Evolutionary conservation across 2,113 vertebrate species (phyloP), one percentile per base, ranked within the genome.

Genomic region (Amia ocellicauda): DNA sequence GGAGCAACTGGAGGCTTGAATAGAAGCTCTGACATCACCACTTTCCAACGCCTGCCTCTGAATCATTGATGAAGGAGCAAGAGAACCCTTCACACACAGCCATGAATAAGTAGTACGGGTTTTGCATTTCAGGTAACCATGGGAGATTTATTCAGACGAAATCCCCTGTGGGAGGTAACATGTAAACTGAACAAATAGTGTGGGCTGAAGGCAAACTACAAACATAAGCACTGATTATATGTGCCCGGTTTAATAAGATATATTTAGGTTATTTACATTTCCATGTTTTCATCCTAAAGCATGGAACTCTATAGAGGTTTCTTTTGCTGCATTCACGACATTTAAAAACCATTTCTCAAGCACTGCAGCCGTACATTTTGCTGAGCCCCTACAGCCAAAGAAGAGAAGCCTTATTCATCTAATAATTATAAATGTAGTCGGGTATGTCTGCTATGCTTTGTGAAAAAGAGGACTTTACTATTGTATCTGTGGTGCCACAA

Each of bases 11-110:
- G 47, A 57, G 31, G 36, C 80, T 62, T 17, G 41, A 72, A 64
- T 68, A 67, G 81, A 87, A 79, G 72, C 78, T 83, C 66, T 85
- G 84, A 84, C 76, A 69, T 80, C 83, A 81, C 71, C 40, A 75
- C 74, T 88, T 86, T 80, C 75, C 74, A 58, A 69, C 49, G 45
- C 77, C 31, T 31, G 13, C 8, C 63, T 62, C 63, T 75, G 72
- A 83, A 83, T 86, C 75, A 83, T 78, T 85, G 69, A 83, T 78
- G 81, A 85, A 78, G 66, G 65, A 71, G 73, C 69, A 69, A 65
- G 59, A 58, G 72, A 67, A 53, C 53, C 66, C 76, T 14, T 54
- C 58, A 24, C 58, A 69, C 16, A 24, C n/a, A 22, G 63, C 49
- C 40, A 52, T 41, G 60, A 68, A 55, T 45, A 16, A 47, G 14